Base-by-base conservation (phyloP, 2,888 invertebrate species). In the Carterocephalus palaemon region DNA sequence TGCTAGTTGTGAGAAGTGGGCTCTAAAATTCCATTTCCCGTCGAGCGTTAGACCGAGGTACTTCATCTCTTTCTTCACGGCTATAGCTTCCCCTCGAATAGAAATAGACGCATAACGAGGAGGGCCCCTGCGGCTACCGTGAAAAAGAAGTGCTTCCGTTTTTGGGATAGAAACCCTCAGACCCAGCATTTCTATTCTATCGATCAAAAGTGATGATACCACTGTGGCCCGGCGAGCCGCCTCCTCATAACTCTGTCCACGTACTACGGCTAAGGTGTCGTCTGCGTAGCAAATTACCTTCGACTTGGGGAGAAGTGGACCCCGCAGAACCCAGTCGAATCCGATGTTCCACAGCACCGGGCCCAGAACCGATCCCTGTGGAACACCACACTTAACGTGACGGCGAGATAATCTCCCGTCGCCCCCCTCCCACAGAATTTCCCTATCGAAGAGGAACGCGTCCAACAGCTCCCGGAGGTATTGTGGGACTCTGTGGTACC, bases 311-410 rank as follows among this genome's bases (percentile, higher is more conserved):
- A 26, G 31, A 6, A 49, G 46, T 9, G 16, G 8, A 3, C 22
- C 22, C 10, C 47, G 39, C 29, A 52, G 43, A 3, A 48, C 41
- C 42, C 36, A 22, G 17, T 49, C 39, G 8, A 48, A 59, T 0
- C 51, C 53, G n/a, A 56, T 32, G 48, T 52, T 55, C 55, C 56
- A 56, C 49, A 53, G 33, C 22, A 52, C 40, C 4, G 52, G 55
- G 2, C 54, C 51, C 0, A 52, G 31, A 4, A 53, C 49, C 10
- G 53, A 51, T n/a, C 53, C 53, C 40, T 55, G 53, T 32, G 52
- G 56, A 39, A 53, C 49, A 33, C 57, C 52, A 36, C 52, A 50
- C 0, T 24, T 31, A n/a, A n/a, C n/a, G n/a, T n/a, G n/a, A n/a
- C n/a, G n/a, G n/a, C n/a, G n/a, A n/a, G n/a, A n/a, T n/a, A n/a